phyloP scores from a whole-genome alignment of 2,797 vertebrate species.

The Danionella dracula region DNA sequence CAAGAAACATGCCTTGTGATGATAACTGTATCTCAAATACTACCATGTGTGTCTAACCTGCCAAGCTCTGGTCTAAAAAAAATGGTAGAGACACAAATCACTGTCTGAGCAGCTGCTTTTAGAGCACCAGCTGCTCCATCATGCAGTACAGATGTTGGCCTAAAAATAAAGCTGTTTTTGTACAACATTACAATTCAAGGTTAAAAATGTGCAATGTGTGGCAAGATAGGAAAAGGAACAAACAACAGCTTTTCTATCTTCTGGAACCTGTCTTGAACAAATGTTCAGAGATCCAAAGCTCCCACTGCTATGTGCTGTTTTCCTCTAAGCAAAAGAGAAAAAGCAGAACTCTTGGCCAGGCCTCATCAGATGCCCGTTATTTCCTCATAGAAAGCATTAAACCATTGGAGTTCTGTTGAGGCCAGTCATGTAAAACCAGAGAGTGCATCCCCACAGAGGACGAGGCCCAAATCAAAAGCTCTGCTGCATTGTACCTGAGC shows the following conservation, averaged over 20 bases:
- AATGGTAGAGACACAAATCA: slow-evolving; percentile 10
- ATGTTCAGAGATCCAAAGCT: slow-evolving; percentile 69
- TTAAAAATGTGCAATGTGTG: slow-evolving; percentile 20
- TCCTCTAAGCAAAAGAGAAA: slow-evolving; percentile 58
- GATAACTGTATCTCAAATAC: not conserved
- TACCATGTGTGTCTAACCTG: slow-evolving; percentile 3
- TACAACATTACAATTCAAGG: slow-evolving; percentile 38
- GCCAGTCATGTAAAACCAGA: slow-evolving; percentile 62
- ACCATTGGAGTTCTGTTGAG: slow-evolving; percentile 56
- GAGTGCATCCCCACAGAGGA: slow-evolving; percentile 62
- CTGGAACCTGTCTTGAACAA: slow-evolving; percentile 47
- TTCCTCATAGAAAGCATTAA: slow-evolving; percentile 55
- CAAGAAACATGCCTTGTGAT: not conserved
- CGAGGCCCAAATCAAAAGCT: slow-evolving; percentile 43
- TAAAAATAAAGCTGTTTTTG: slow-evolving; percentile 57
- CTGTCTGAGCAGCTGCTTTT: slow-evolving; percentile 49
- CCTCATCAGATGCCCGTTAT: slow-evolving; percentile 54
- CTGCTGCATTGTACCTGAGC: slow-evolving; percentile 37
- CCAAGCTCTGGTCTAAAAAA: slow-evolving; percentile 27
- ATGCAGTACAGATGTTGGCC: slow-evolving; percentile 54
- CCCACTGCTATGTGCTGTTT: slow-evolving; percentile 65
- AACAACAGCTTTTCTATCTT: slow-evolving; percentile 27
- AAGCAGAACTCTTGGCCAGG: slow-evolving; percentile 57
- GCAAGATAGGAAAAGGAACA: slow-evolving; percentile 35
- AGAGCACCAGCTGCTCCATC: slow-evolving; percentile 51